Conservation (phyloP, 2,797 vertebrate species). For the Channa striata region DNA sequence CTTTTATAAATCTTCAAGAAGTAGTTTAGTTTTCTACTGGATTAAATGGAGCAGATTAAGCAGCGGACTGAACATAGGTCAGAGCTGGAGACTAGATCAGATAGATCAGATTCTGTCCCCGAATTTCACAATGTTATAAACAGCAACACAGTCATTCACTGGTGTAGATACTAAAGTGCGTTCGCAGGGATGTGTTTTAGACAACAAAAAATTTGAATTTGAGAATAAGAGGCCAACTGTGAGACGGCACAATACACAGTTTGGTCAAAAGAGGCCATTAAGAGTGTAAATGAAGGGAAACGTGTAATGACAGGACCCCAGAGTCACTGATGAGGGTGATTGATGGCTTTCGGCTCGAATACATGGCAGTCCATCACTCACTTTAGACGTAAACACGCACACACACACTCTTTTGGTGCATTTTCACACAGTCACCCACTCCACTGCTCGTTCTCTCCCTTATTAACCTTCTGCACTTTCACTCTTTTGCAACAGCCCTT, state of each 20-base stretch:
- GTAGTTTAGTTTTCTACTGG: too few species aligned
- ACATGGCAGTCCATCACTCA: conserved; percentile 75
- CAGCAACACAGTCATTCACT: conserved; percentile 3
- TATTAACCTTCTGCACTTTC: conserved; percentile 61
- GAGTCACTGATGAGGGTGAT: conserved; percentile 76
- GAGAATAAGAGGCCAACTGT: conserved; percentile 17
- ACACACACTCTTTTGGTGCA: conserved; percentile 2
- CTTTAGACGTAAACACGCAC: conserved; percentile 50
- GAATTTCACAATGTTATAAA: neutral
- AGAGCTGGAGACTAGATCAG: neutral
- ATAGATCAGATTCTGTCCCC: neutral
- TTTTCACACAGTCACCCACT: conserved; percentile 32
- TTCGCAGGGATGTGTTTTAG: neutral
- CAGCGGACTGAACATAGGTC: conserved; percentile 2
- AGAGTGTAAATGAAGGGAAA: conserved; percentile 77
- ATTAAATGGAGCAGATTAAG: conserved; percentile 5
- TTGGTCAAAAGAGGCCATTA: conserved; percentile 69
- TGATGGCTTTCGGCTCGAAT: conserved; percentile 70
- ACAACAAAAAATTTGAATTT: neutral
- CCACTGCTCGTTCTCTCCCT: conserved; percentile 48
- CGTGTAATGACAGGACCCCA: conserved; percentile 68
- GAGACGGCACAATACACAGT: conserved; percentile 29
- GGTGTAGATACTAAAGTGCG: neutral
- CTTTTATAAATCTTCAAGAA: too few species aligned
- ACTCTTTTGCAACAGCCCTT: conserved; percentile 37